These are phyloP conservation scores for Neopelma chrysocephalum DNA, from an alignment of 2,797 vertebrate species.

Conservation along the genomic window DNA sequence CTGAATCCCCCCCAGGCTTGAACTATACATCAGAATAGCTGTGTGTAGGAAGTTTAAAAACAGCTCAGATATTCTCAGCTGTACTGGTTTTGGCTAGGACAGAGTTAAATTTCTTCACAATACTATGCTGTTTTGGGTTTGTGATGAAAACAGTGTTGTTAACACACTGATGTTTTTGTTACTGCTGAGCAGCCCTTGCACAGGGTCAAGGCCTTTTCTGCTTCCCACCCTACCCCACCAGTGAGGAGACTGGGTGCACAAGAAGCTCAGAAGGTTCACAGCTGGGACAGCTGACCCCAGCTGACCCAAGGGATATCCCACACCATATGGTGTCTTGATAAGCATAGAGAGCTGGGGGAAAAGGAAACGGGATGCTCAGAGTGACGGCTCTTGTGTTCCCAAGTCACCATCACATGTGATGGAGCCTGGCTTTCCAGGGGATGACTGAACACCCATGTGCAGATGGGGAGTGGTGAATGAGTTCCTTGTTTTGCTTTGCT, in stretches of 20 bases:
- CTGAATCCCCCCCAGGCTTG: not conserved
- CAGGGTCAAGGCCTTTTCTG: not conserved
- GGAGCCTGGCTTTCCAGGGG: not conserved
- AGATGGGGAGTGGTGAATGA: not conserved
- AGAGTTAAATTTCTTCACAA: not conserved
- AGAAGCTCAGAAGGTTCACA: not conserved
- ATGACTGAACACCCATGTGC: not conserved
- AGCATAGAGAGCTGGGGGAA: not conserved
- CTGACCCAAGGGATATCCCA: not conserved
- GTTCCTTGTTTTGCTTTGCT: not conserved
- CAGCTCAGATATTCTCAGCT: not conserved
- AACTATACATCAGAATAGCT: not conserved
- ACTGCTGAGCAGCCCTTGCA: not conserved
- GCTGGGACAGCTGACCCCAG: not conserved
- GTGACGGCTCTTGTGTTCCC: not conserved
- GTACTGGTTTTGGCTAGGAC: not conserved
- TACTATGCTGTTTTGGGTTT: not conserved
- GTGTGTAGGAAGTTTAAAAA: not conserved
- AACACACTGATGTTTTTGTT: not conserved
- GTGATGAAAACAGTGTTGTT: not conserved
- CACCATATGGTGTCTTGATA: rapidly evolving
- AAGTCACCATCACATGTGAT: rapidly evolving
- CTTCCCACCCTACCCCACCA: not conserved
- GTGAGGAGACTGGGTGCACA: not conserved
- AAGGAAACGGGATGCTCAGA: rapidly evolving